These are phyloP conservation scores for Anarhynchus alexandrinus DNA, from an alignment of 2,113 vertebrate species.

Conservation along the genomic window DNA sequence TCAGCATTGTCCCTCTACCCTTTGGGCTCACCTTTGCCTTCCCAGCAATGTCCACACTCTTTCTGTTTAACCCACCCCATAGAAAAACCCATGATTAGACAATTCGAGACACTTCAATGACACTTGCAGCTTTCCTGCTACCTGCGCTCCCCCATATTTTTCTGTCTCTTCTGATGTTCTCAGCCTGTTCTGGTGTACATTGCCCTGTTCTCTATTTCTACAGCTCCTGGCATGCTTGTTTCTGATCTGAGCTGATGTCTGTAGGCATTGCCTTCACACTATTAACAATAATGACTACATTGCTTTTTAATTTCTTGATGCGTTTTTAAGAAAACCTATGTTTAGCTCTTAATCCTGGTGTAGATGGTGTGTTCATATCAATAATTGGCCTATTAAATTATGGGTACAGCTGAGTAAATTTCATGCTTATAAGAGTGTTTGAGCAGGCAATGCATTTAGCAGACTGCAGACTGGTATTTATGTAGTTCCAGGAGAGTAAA, in stretches of 20 bases:
- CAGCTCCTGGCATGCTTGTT: not conserved
- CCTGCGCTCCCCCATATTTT: not conserved
- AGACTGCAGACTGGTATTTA: conserved; percentile 39
- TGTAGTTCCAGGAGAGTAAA: conserved; percentile 45
- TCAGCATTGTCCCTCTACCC: not conserved
- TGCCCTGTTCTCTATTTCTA: not conserved
- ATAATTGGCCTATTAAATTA: conserved; percentile 33
- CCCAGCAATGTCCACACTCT: not conserved
- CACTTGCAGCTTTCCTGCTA: not conserved
- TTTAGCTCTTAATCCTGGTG: not conserved
- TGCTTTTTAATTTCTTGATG: conserved; percentile 11
- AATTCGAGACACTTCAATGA: not conserved
- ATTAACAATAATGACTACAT: not conserved
- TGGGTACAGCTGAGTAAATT: conserved; percentile 40
- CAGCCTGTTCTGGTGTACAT: not conserved
- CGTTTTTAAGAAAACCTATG: not conserved
- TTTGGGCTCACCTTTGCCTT: not conserved
- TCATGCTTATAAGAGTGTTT: conserved; percentile 26
- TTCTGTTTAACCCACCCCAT: not conserved
- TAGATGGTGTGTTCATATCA: not conserved
- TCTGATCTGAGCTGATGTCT: not conserved
- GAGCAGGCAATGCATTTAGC: conserved; percentile 40
- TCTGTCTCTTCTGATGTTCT: not conserved
- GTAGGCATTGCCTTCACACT: not conserved
- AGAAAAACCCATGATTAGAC: not conserved